These are phyloP conservation scores for Podarcis lilfordi DNA, from an alignment of 2,797 vertebrate genomes.

Conservation along the genomic window DNA sequence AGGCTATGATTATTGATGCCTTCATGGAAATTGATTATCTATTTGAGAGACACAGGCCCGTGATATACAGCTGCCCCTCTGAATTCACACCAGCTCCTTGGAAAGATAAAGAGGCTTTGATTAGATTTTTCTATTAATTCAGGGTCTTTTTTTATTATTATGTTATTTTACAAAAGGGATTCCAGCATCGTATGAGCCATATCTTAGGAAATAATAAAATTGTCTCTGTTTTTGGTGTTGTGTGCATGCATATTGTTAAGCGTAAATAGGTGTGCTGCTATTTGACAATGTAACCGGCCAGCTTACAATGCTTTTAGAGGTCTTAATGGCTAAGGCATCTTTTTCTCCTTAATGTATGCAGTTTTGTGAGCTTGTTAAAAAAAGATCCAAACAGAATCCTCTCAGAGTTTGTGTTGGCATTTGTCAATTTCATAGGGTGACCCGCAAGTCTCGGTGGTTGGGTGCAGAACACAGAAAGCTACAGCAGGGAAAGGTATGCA, in stretches of 20 bases:
- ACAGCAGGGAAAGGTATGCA: background rate
- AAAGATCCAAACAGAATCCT: too few relatives aligned
- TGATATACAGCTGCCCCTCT: constrained; percentile 83
- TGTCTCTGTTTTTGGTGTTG: background rate
- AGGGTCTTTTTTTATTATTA: constrained; percentile 37
- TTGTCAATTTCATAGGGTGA: too few relatives aligned
- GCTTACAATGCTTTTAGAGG: background rate
- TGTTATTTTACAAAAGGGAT: constrained; percentile 37
- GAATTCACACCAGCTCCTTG: constrained; percentile 69
- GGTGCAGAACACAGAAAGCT: background rate
- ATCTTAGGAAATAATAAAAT: background rate
- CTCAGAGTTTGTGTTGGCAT: too few relatives aligned
- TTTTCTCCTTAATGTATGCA: too few relatives aligned
- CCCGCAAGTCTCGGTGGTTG: too few relatives aligned
- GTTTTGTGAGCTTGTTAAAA: too few relatives aligned
- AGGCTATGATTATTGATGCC: constrained; percentile 90
- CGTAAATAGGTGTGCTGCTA: too few relatives aligned
- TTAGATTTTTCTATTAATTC: constrained; percentile 70
- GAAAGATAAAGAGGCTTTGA: constrained; percentile 71
- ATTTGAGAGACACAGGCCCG: constrained; percentile 77
- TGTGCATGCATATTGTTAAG: background rate
- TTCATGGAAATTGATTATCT: constrained; percentile 95
- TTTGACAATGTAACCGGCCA: background rate
- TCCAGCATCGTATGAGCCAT: background rate
- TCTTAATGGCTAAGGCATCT: too few relatives aligned